Conservation (phyloP, 2,797 vertebrate species). For the Onychomys leucogaster region DNA sequence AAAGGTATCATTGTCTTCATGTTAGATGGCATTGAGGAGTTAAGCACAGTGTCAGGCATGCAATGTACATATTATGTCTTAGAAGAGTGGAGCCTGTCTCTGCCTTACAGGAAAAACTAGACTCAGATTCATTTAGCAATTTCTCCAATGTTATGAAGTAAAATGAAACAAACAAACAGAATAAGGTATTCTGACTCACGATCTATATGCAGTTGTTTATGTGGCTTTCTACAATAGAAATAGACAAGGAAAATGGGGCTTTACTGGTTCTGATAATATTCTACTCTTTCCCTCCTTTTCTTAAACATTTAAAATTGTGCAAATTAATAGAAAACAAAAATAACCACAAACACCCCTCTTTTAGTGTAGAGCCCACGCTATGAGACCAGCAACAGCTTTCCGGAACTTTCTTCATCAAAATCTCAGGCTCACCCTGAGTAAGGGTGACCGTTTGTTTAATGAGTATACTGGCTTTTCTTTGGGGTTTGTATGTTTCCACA, state of each 20-base stretch:
- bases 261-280: neutral
- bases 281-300: neutral
- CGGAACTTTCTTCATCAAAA: neutral
- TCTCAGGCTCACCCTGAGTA: neutral
- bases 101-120: neutral
- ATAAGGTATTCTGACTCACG: neutral
- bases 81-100: neutral
- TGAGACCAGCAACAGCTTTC: neutral
- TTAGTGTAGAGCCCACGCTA: neutral
- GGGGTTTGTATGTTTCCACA: neutral
- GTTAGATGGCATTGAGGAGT: neutral
- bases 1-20: neutral
- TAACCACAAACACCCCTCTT: neutral
- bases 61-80: neutral
- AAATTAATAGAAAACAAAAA: neutral
- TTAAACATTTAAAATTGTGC: neutral
- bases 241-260: neutral
- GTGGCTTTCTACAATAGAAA: neutral
- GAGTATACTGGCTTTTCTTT: neutral
- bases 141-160: neutral
- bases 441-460: fast-evolving
- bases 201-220: neutral
- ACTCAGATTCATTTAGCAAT: neutral
- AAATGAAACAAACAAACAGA: neutral
- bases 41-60: neutral